Evolutionary conservation across 1,140 invertebrate species (phyloP).

Genomic region (Drosophila serrata): DNA sequence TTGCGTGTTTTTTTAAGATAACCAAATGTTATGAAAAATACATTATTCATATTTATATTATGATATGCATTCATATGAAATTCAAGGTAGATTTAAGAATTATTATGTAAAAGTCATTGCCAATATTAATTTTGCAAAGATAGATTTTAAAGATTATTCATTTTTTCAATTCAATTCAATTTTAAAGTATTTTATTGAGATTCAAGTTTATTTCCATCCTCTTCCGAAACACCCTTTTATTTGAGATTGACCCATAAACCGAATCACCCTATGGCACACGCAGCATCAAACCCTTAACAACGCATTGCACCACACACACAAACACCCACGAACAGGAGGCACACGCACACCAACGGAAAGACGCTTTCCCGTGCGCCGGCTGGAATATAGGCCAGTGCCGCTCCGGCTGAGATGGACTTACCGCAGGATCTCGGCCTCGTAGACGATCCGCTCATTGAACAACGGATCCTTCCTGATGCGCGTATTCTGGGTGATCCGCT

Average conservation of each 20-base stretch:
- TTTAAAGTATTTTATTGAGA: background rate
- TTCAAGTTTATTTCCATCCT: background rate
- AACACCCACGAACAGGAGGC: background rate
- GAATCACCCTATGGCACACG: slow-evolving; percentile 20
- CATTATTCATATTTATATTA: background rate
- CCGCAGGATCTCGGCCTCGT: slow-evolving; percentile 88
- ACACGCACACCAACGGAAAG: background rate
- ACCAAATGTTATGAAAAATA: background rate
- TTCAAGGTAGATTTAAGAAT: too few species aligned
- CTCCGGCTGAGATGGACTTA: slow-evolving; percentile 41
- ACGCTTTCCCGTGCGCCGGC: background rate
- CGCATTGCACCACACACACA: slow-evolving; percentile 29
- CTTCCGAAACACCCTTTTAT: background rate
- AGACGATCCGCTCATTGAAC: slow-evolving; percentile 87
- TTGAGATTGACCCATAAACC: slow-evolving; percentile 9
- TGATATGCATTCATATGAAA: too few species aligned
- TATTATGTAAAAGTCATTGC: too few species aligned
- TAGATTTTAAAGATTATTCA: too few species aligned
- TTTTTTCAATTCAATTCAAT: background rate
- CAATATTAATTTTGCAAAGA: too few species aligned
- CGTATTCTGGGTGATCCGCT: slow-evolving; percentile 86
- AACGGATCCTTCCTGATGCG: slow-evolving; percentile 57
- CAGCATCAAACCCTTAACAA: slow-evolving; percentile 36
- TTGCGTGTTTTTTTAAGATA: too few species aligned
- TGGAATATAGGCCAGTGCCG: slow-evolving; percentile 3